phyloP scores from a whole-genome alignment of 2,797 vertebrate species.

The Enteromius thamalakanensis region DNA sequence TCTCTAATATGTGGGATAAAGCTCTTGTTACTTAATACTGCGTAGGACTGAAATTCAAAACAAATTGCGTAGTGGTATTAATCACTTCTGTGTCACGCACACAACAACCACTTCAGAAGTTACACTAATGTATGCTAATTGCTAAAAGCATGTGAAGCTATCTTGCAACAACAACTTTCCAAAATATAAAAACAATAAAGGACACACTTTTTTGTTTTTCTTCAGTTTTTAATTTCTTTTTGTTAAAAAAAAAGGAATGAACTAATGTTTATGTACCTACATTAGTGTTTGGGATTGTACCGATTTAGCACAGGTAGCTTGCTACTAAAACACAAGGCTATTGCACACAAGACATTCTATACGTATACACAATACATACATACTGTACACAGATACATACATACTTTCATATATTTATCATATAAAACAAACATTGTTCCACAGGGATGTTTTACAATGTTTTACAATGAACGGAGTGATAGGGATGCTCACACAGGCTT shows the following conservation, averaged over 20 bases:
- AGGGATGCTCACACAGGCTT: constrained; percentile 62
- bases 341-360: constrained; percentile 83
- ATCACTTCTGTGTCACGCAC: constrained; percentile 14
- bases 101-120: not conserved
- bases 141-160: not conserved
- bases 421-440: constrained; percentile 64
- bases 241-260: constrained; percentile 60
- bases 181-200: constrained; percentile 9
- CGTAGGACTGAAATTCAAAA: constrained; percentile 1
- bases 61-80: not conserved
- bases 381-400: constrained; percentile 76
- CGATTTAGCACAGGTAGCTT: constrained; percentile 80
- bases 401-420: constrained; percentile 73
- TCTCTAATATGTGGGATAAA: constrained; percentile 54
- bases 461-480: constrained; percentile 62
- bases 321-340: constrained; percentile 81
- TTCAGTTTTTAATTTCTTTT: constrained; percentile 72
- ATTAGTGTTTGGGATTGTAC: constrained; percentile 86
- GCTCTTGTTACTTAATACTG: constrained; percentile 23
- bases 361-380: constrained; percentile 73
- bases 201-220: constrained; percentile 57
- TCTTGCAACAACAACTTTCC: too few relatives aligned
- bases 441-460: constrained; percentile 61
- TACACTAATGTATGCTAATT: not conserved
- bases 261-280: constrained; percentile 77